Base-by-base conservation (phyloP, 2,113 vertebrate genomes). In the Ceratotherium simum region DNA sequence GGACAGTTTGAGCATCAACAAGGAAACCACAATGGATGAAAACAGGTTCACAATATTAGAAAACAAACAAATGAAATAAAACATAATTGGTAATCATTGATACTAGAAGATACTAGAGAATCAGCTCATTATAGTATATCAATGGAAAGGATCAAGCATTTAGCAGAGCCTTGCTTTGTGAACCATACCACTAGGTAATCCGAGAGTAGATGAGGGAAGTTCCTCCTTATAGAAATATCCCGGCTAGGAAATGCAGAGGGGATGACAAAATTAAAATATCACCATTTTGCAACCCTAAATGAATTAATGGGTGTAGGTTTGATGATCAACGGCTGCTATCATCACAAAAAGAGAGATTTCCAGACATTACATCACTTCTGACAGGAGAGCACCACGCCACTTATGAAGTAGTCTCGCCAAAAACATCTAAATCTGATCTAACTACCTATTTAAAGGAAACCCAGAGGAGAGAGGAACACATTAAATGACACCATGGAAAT, bases 371-470 rank as follows among this genome's bases (percentile, higher is more conserved):
- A 76, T 54, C 70, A 21, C 36, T 83, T 48, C 46, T n/a, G 36
- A 69, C 18, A 79, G 56, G 83, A 58, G 13, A 90, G 67, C 1
- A 14, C 9, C 42, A 67, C 0, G 62, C 3, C 14, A 48, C 2
- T 90, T 83, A 56, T 39, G 12, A 91, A 72, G 18, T 9, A n/a
- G 42, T 90, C n/a, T 75, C 88, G 69, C 58, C 33, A 46, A 87
- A 87, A 94, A 82, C 8, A 69, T 80, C 31, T 64, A 39, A 78
- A 76, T 94, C 14, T 92, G 54, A 94, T 60, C 58, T 78, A 89
- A 88, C 33, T 31, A 54, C 5, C 36, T 13, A 27, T 79, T 84
- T 65, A 78, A 81, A 94, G 36, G 33, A 87, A 64, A 21, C 29
- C 46, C 8, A 91, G 8, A 64, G 18, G 12, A 86, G 11, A 78